phyloP scores from a whole-genome alignment of 2,113 vertebrate genomes.

The Pongo abelii region DNA sequence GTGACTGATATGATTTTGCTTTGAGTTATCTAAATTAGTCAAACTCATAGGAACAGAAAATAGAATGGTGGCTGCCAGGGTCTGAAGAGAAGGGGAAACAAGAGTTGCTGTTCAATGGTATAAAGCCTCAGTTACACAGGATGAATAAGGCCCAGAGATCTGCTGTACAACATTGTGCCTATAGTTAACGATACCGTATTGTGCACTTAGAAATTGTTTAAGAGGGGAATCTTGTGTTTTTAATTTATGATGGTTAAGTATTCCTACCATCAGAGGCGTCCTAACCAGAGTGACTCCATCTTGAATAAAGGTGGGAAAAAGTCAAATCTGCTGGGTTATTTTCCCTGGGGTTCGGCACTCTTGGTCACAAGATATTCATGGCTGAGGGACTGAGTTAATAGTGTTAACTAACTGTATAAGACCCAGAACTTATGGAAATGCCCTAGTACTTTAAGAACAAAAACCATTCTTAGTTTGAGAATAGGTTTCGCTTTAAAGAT shows the following conservation, averaged over 20 bases:
- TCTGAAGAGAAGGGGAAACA: fast-evolving
- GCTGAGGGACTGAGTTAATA: too few species aligned
- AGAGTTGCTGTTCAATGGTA: neutral
- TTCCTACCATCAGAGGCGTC: neutral
- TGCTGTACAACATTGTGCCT: neutral
- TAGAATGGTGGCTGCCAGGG: neutral
- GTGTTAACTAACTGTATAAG: too few species aligned
- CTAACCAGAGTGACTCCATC: too few species aligned
- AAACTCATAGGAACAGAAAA: neutral
- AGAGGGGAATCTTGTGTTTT: neutral
- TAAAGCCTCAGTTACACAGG: neutral
- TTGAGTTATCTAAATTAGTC: neutral
- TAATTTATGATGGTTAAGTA: neutral
- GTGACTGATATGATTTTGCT: too few species aligned
- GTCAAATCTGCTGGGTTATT: too few species aligned
- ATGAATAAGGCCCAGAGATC: neutral
- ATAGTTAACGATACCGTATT: neutral
- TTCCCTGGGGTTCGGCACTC: too few species aligned
- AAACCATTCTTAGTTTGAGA: too few species aligned
- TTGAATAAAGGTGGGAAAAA: too few species aligned
- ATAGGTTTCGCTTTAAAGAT: too few species aligned
- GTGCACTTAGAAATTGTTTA: neutral
- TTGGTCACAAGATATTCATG: too few species aligned
- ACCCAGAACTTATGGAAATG: too few species aligned
- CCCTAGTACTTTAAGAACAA: too few species aligned